These are phyloP conservation scores for Antrozous pallidus DNA, from an alignment of 2,797 vertebrate genomes.

Conservation along the genomic window DNA sequence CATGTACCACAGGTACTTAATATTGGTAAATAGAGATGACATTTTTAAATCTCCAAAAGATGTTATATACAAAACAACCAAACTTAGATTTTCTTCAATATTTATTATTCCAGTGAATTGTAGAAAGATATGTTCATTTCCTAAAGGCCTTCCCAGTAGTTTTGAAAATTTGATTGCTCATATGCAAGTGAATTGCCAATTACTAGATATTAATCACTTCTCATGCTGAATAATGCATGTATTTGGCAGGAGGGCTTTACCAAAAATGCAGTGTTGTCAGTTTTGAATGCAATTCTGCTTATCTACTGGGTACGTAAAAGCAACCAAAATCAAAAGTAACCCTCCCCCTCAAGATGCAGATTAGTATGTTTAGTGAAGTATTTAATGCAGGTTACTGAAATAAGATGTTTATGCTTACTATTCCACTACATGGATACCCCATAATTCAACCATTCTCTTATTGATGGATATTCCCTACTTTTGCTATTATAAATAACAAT, in stretches of 20 bases:
- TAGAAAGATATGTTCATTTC: slow-evolving; percentile 43
- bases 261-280: neutral
- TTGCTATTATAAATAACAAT: neutral
- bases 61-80: neutral
- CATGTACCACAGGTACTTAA: slow-evolving; percentile 4
- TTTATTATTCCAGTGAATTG: slow-evolving; percentile 19
- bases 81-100: slow-evolving; percentile 21
- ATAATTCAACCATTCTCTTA: slow-evolving; percentile 1
- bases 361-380: neutral
- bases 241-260: neutral
- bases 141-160: slow-evolving; percentile 18
- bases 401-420: slow-evolving; percentile 17
- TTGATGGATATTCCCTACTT: neutral
- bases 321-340: neutral
- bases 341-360: neutral
- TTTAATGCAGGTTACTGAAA: neutral
- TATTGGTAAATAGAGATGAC: slow-evolving; percentile 1
- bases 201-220: slow-evolving; percentile 44
- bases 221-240: slow-evolving; percentile 33
- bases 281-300: slow-evolving; percentile 11
- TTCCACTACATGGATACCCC: neutral
- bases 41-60: slow-evolving; percentile 6
- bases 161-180: slow-evolving; percentile 12
- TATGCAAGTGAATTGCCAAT: slow-evolving; percentile 16
- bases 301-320: neutral